Base-by-base conservation (phyloP, 1,140 invertebrate species). In the Trichogramma pretiosum region DNA sequence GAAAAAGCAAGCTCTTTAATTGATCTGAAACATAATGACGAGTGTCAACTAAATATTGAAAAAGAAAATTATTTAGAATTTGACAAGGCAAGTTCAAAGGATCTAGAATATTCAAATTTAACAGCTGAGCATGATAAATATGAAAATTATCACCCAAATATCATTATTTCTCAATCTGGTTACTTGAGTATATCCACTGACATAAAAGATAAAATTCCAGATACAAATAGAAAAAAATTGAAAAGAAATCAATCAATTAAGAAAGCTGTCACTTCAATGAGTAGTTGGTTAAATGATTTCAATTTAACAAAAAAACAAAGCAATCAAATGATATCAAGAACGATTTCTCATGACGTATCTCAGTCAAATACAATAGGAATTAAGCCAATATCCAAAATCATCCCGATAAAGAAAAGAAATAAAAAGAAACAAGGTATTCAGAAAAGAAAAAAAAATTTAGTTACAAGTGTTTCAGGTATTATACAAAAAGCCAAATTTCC, bases 81-180 rank as follows among this genome's bases (percentile, higher is more conserved):
- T n/a, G n/a, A n/a, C n/a, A n/a, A n/a, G n/a, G n/a, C n/a, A n/a
- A n/a, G n/a, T n/a, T n/a, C n/a, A n/a, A n/a, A n/a, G n/a, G n/a
- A n/a, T n/a, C n/a, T n/a, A n/a, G n/a, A n/a, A n/a, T n/a, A n/a
- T n/a, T n/a, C n/a, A n/a, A n/a, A n/a, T n/a, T n/a, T n/a, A n/a
- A n/a, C n/a, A n/a, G n/a, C n/a, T n/a, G n/a, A n/a, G n/a, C n/a
- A n/a, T n/a, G n/a, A n/a, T n/a, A n/a, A n/a, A n/a, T n/a, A n/a
- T n/a, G n/a, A n/a, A n/a, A n/a, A n/a, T n/a, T n/a, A n/a, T n/a
- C n/a, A 70, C 11, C 78, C 76, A 47, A 78, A 76, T 39, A 76
- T 86, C 4, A 79, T 86, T 48, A 83, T 87, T n/a, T 85, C 84
- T 1, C 82, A 87, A 59, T 84, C 84, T 5, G 85, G 85, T n/a